Conservation (phyloP, 2,797 vertebrate species). For the Enteromius viviparus region DNA sequence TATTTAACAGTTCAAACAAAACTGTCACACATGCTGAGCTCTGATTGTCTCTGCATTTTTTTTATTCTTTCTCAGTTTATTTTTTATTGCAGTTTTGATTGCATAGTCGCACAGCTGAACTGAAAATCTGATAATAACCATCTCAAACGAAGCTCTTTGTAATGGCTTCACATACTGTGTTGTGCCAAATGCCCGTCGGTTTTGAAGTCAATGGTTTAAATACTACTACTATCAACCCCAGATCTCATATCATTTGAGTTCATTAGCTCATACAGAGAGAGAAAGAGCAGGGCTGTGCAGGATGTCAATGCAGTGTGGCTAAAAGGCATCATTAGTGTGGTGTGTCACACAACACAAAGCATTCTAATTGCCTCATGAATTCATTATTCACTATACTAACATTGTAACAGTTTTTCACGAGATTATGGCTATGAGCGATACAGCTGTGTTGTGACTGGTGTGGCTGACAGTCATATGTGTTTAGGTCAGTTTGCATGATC, state of each 20-base stretch:
- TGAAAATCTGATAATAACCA: conserved; percentile 51
- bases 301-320: conserved; percentile 30
- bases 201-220: conserved; percentile 23
- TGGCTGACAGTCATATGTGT: background rate
- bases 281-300: conserved; percentile 7
- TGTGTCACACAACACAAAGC: conserved; percentile 30
- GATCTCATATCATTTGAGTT: conserved; percentile 44
- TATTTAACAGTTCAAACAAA: background rate
- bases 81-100: conserved; percentile 12
- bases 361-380: conserved; percentile 23
- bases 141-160: conserved; percentile 59
- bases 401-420: conserved; percentile 18
- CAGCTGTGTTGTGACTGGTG: conserved; percentile 65
- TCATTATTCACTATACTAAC: conserved; percentile 24
- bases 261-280: conserved; percentile 40
- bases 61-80: background rate
- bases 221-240: conserved; percentile 24
- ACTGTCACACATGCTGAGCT: background rate
- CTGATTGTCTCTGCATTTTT: background rate
- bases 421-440: conserved; percentile 36
- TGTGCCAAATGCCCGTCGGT: background rate
- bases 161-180: background rate
- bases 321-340: conserved; percentile 38
- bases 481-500: conserved; percentile 34
- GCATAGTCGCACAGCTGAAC: conserved; percentile 53